Evolutionary conservation across 2,888 invertebrate species (phyloP), one percentile per base, ranked within the genome.

Genomic region (Hecatera dysodea): DNA sequence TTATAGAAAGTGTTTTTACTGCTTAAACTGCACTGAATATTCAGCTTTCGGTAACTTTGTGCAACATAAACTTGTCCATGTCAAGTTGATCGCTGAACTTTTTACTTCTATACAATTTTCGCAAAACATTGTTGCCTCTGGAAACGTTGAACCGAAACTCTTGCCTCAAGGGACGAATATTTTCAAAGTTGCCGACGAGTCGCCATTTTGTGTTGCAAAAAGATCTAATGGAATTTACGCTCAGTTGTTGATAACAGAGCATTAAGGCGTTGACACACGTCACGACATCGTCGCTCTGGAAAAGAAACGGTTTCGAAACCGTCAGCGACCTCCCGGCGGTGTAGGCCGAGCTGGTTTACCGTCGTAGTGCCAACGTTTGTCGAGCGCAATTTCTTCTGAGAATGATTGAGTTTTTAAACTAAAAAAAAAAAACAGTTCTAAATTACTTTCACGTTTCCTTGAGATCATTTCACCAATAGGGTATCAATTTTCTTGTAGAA

Each of bases 221-320:
- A 73, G 61, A 75, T 66, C 48, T 68, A 74, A 83, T 64, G 70
- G 72, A 83, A 81, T 74, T 68, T 63, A 75, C 66, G 67, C 67
- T 75, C 71, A 67, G 73, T 62, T 76, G 68, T 80, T 75, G 83
- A 81, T 84, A 85, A 77, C 73, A 76, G 74, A 82, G 81, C 78
- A 78, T 85, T 72, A 81, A 63, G 67, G 78, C 64, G 68, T 57
- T 63, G 77, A 67, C 77, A 77, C 61, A 77, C 57, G 61, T 71
- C 72, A 70, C 44, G 67, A 60, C 39, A n/a, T 60, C 27, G 44
- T 29, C n/a, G 17, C 17, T 42, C 17, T 33, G 53, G 24, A 29
- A 65, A 71, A 53, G 24, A 57, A 50, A 44, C 24, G 39, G 27
- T 42, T 78, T 72, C 36, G 24, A 57, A 78, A 39, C 63, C 64